A percentile compares a stretch with the other conserved stretches of the same genome.
These are phyloP conservation scores for Atherix ibis DNA, from an alignment of 2,888 invertebrate genomes.

Conservation along the genomic window DNA sequence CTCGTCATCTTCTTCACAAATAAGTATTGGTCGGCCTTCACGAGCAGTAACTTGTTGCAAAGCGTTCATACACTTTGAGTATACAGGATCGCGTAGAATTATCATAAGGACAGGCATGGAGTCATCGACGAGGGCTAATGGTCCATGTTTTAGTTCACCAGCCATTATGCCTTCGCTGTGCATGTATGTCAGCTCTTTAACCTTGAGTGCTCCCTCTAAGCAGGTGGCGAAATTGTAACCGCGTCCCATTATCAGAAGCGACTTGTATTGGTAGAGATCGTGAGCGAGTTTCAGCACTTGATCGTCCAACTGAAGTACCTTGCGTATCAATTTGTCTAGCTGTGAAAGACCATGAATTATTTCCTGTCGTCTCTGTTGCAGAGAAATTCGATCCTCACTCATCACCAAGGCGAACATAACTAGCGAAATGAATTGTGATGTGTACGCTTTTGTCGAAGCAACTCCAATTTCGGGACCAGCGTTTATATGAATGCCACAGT, in stretches of 20 bases:
- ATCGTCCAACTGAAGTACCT: slow-evolving; percentile 75
- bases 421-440: slow-evolving; percentile 94
- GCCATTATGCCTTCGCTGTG: slow-evolving; percentile 99
- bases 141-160: slow-evolving; percentile 97
- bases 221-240: slow-evolving; percentile 99
- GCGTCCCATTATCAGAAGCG: slow-evolving; percentile 93
- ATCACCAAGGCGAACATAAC: slow-evolving; percentile 98
- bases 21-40: slow-evolving; percentile 84
- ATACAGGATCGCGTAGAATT: slow-evolving; percentile 89
- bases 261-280: slow-evolving; percentile 82
- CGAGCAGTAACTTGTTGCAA: slow-evolving; percentile 90
- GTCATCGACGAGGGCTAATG: slow-evolving; percentile 91
- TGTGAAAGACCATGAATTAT: slow-evolving; percentile 80
- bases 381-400: slow-evolving; percentile 93
- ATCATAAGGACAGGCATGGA: slow-evolving; percentile 99
- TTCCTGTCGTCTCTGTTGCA: slow-evolving; percentile 67
- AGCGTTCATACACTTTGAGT: slow-evolving; percentile 96
- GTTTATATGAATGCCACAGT: slow-evolving; percentile 98
- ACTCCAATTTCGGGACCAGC: slow-evolving; percentile 99
- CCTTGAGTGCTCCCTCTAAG: slow-evolving; percentile 94
- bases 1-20: slow-evolving; percentile 85
- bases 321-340: slow-evolving; percentile 74
- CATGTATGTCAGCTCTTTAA: slow-evolving; percentile 99
- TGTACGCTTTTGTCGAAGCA: slow-evolving; percentile 98
- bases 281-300: slow-evolving; percentile 76